phyloP scores from a whole-genome alignment of 2,797 vertebrate species.

The Emys orbicularis region DNA sequence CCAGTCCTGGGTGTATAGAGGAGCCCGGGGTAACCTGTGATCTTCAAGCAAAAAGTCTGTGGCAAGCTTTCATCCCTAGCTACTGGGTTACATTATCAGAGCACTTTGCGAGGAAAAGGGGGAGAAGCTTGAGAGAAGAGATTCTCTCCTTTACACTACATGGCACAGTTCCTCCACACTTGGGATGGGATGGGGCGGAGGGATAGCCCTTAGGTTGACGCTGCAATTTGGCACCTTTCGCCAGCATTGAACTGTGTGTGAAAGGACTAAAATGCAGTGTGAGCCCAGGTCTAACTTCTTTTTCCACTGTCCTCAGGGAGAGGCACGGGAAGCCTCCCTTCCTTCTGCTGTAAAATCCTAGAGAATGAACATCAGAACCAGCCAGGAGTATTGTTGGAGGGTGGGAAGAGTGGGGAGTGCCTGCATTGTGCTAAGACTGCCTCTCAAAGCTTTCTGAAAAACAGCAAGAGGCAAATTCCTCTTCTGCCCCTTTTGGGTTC shows the following conservation, averaged over 20 bases:
- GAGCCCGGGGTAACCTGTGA: not conserved
- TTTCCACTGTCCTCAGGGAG: not conserved
- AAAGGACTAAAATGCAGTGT: not conserved
- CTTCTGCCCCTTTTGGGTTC: not conserved
- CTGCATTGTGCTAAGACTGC: not conserved
- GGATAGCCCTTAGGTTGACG: not conserved
- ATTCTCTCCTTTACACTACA: not conserved
- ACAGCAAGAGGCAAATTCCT: not conserved
- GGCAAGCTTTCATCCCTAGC: not conserved
- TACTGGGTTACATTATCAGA: not conserved
- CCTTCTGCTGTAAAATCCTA: not conserved
- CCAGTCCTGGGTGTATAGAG: not conserved
- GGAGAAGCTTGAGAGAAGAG: not conserved
- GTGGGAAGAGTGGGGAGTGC: too few species aligned
- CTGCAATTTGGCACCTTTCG: not conserved
- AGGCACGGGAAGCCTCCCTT: not conserved
- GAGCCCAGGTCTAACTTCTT: not conserved
- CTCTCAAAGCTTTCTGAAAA: not conserved
- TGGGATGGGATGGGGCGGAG: not conserved
- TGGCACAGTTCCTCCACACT: not conserved
- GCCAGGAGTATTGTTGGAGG: not conserved
- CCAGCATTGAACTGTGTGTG: not conserved
- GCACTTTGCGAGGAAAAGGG: not conserved
- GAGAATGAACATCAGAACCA: not conserved
- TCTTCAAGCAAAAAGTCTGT: not conserved